Percentiles rank a stretch among this genome's conserved stretches.
phyloP scores from a whole-genome alignment of 2,113 vertebrate species.

The Phainopepla nitens region DNA sequence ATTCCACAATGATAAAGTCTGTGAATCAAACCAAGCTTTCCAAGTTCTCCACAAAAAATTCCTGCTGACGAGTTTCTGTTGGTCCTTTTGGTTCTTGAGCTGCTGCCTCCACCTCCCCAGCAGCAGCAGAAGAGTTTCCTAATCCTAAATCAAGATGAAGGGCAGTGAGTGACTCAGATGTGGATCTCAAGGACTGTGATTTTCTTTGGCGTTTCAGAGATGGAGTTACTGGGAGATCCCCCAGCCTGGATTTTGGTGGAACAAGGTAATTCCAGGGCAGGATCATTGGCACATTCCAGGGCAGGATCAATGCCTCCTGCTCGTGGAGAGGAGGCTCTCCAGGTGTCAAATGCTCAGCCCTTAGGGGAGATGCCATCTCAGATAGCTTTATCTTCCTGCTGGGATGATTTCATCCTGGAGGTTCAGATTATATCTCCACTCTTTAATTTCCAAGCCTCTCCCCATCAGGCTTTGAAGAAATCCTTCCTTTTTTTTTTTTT shows the following conservation, averaged over 20 bases:
- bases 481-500: neutral
- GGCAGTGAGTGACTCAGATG: neutral
- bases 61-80: neutral
- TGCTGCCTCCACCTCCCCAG: neutral
- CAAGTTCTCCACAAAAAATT: neutral
- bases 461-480: constrained; percentile 48
- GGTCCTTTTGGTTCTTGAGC: neutral
- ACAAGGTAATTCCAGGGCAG: neutral
- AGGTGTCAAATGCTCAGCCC: constrained; percentile 44
- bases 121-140: neutral
- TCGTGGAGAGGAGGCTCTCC: neutral
- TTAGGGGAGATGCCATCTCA: constrained; percentile 2
- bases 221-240: neutral
- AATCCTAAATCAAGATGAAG: neutral
- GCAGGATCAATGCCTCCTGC: neutral
- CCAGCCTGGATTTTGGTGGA: neutral
- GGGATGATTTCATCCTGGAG: constrained; percentile 58
- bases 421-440: constrained; percentile 45
- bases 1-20: neutral
- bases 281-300: neutral
- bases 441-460: constrained; percentile 57
- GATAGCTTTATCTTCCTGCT: constrained; percentile 33
- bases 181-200: constrained; percentile 2
- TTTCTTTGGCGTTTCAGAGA: neutral
- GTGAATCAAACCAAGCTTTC: neutral